Evolutionary conservation across 2,797 vertebrate genomes (phyloP), one percentile per base, ranked within the genome.

Genomic region (Lithobates sylvaticus): DNA sequence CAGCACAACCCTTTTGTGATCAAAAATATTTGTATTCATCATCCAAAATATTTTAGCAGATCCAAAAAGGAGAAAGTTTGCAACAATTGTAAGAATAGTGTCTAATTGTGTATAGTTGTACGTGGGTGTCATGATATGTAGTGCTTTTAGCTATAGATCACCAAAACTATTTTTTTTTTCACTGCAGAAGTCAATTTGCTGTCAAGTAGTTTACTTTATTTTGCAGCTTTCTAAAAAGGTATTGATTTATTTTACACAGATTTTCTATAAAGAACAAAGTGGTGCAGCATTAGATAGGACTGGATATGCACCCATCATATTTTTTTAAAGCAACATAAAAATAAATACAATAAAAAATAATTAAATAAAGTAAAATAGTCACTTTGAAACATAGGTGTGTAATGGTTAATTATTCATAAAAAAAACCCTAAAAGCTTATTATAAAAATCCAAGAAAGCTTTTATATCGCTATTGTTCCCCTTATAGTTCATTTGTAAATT

Each of bases 401-500:
- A 47, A 47, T 13, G 15, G 44, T 15, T 13, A 47, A 47, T 47
- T 39, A 39, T 39, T 39, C 8, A 6, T 39, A 9, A 10, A 39
- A 9, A 44, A 44, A 12, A 3, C 3, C 5, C 13, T 18, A 16
- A 54, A 16, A 54, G 13, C 50, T 3, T 54, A 18, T 44, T 76
- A 76, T 76, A 42, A 36, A 69, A 68, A 84, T 23, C 7, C 12
- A 76, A 16, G n/a, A 70, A 18, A 4, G 21, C 29, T 23, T 42
- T 58, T 27, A 27, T 27, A 47, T 76, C 8, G 29, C 64, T 7
- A 5, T 29, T 21, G 10, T 67, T 44, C 71, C n/a, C 42, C 64
- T 69, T 68, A 47, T 47, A 83, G 47, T 64, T 64, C 36, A 71
- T 44, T 74, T 29, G 18, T 47, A 21, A 67, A 50, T 61, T 47